These are phyloP conservation scores for Drosophila robusta DNA, from an alignment of 2,888 invertebrate genomes.

Conservation along the genomic window DNA sequence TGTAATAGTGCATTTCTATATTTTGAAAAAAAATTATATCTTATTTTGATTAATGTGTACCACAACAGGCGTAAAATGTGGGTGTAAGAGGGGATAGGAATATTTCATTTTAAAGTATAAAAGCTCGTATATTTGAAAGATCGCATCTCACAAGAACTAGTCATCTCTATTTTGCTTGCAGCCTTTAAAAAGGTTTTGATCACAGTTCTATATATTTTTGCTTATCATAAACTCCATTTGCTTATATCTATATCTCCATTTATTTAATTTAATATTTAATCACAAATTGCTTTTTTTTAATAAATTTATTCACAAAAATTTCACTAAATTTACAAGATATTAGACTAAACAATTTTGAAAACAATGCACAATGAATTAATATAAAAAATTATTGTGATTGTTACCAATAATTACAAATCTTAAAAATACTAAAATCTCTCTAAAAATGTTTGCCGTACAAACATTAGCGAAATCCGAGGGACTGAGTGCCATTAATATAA, in stretches of 20 bases:
- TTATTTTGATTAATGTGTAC: too few species aligned
- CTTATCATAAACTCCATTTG: too few species aligned
- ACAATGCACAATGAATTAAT: slow-evolving; percentile 61
- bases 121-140: too few species aligned
- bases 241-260: neutral
- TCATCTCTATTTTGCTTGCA: too few species aligned
- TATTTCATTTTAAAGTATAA: too few species aligned
- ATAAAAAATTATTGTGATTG: slow-evolving; percentile 40
- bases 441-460: slow-evolving; percentile 45
- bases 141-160: too few species aligned
- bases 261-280: too few species aligned
- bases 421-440: slow-evolving; percentile 16
- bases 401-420: slow-evolving; percentile 32
- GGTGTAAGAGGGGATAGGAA: too few species aligned
- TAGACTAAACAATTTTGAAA: slow-evolving; percentile 23
- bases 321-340: slow-evolving; percentile 20
- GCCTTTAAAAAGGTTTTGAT: neutral
- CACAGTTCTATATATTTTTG: neutral
- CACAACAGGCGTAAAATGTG: too few species aligned
- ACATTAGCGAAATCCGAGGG: slow-evolving; percentile 24
- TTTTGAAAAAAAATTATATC: too few species aligned
- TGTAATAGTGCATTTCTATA: too few species aligned
- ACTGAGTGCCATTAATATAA: slow-evolving; percentile 16
- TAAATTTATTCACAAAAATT: slow-evolving; percentile 57
- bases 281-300: neutral